Base-by-base conservation (phyloP, 2,113 vertebrate species). In the Bungarus multicinctus region DNA sequence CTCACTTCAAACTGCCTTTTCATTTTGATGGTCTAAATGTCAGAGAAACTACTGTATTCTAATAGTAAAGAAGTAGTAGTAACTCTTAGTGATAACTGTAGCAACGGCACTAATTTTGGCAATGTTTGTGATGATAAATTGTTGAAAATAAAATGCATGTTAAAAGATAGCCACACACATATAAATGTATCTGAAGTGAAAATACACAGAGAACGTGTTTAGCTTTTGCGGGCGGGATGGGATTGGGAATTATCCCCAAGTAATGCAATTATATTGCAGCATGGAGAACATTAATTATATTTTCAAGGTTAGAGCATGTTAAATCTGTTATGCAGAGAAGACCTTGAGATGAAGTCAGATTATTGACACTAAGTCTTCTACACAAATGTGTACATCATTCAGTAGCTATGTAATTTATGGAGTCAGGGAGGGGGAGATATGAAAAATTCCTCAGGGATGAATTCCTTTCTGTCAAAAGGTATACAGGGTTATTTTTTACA, bases 221-320 rank as follows among this genome's bases (percentile, higher is more conserved):
- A 54, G 53, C 52, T 86, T 85, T 89, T 47, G 23, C 8, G 23
- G 11, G 57, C 14, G 22, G 69, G 22, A 50, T 52, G 2, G 4
- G n/a, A 50, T 7, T 50, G 39, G 47, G 60, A 86, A 74, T 86
- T 89, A 93, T 74, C 88, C 54, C 47, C 90, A 89, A 58, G 85
- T 92, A 92, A 74, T 90, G 88, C 64, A 92, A 92, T 92, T 94
- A 91, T 87, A 94, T 55, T 92, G 43, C 81, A 92, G 54, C 50
- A 55, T 92, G 89, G 91, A 81, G 57, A 10, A 86, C 39, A 89
- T 90, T 90, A 90, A 89, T 93, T 93, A 89, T 94, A 50, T 92
- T 90, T 89, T 92, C 93, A 94, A 90, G 74, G 81, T 47, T 89
- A 92, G 57, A 87, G 87, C 57, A 89, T 89, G 52, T 60, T 93